These are phyloP conservation scores for Colius striatus DNA, from an alignment of 2,113 vertebrate genomes.

Conservation along the genomic window DNA sequence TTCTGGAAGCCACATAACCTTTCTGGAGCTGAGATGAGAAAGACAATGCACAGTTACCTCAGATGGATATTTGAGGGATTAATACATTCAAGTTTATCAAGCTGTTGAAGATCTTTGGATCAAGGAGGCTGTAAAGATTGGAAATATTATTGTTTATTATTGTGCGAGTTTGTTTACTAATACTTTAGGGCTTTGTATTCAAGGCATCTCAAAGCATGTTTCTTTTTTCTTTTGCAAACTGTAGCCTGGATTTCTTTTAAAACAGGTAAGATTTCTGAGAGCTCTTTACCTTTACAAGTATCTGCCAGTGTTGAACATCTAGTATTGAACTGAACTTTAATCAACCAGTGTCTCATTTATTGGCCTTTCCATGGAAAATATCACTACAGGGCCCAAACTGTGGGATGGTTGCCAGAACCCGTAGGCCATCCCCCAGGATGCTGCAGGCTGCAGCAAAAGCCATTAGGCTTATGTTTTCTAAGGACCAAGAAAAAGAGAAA, in stretches of 20 bases:
- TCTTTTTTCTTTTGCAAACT: slow-evolving; percentile 54
- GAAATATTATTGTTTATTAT: slow-evolving; percentile 28
- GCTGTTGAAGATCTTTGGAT: not conserved
- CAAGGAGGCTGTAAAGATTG: slow-evolving; percentile 7
- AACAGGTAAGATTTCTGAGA: slow-evolving; percentile 52
- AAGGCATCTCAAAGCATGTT: slow-evolving; percentile 49
- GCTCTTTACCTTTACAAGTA: slow-evolving; percentile 4
- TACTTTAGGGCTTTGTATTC: slow-evolving; percentile 50
- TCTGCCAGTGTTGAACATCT: not conserved
- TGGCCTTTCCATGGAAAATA: not conserved
- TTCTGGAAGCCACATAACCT: not conserved
- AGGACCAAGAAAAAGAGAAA: not conserved
- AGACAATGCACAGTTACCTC: not conserved
- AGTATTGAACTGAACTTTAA: not conserved
- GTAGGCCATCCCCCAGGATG: not conserved
- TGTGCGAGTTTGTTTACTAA: slow-evolving; percentile 19
- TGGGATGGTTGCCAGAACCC: not conserved
- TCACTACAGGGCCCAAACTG: not conserved
- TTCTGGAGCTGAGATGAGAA: not conserved
- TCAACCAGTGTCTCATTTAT: not conserved
- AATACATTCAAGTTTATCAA: not conserved
- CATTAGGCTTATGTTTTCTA: not conserved
- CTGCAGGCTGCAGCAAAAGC: not conserved
- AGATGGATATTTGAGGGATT: not conserved
- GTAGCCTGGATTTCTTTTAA: slow-evolving; percentile 66